phyloP scores from a whole-genome alignment of 2,888 invertebrate genomes.

The Temnothorax rugatulus region DNA sequence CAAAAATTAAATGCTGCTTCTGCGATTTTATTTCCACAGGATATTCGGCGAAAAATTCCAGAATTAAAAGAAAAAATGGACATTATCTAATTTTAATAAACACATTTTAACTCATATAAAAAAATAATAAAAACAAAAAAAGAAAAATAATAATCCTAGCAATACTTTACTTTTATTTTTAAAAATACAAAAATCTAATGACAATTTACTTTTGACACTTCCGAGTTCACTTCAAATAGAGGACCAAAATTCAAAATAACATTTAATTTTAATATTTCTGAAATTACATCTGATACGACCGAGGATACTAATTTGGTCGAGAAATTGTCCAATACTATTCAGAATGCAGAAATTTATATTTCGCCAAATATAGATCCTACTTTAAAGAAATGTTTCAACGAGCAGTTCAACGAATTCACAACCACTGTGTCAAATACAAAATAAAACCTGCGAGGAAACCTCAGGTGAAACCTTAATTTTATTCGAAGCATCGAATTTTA shows the following conservation, averaged over 20 bases:
- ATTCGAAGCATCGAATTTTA: neutral
- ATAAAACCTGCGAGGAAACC: neutral
- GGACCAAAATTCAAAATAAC: neutral
- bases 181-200: neutral
- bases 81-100: slow-evolving; percentile 25
- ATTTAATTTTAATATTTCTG: neutral
- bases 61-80: slow-evolving; percentile 3
- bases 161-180: neutral
- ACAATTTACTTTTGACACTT: neutral
- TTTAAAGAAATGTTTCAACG: neutral
- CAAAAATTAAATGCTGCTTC: too few species aligned
- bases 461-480: neutral
- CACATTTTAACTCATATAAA: slow-evolving; percentile 3
- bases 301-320: neutral
- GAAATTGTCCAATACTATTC: neutral
- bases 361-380: neutral
- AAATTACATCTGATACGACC: neutral
- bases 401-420: neutral
- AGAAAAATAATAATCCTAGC: neutral
- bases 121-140: slow-evolving; percentile 2
- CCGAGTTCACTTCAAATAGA: neutral
- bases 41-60: neutral
- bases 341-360: slow-evolving; percentile 28
- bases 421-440: neutral
- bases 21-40: too few species aligned